These are phyloP conservation scores for Hippocampus abdominalis DNA, from an alignment of 2,113 vertebrate genomes.

Conservation along the genomic window DNA sequence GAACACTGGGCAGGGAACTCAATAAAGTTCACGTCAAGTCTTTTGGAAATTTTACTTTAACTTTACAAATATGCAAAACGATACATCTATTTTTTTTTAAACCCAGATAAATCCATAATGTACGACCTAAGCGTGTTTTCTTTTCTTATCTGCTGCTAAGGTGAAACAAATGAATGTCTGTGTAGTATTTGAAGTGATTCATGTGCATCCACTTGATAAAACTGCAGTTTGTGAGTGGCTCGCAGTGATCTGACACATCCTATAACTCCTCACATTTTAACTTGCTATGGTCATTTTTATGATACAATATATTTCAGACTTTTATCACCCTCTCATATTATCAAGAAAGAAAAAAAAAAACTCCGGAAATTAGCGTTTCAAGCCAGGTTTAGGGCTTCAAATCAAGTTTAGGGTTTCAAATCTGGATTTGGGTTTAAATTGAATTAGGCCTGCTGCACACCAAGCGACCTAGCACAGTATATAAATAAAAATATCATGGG, in stretches of 20 bases:
- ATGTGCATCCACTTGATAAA: slow-evolving; percentile 34
- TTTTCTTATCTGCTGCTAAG: slow-evolving; percentile 40
- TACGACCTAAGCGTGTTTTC: slow-evolving; percentile 11
- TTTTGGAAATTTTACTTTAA: slow-evolving; percentile 13
- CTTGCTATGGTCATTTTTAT: not conserved
- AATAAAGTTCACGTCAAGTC: slow-evolving; percentile 36
- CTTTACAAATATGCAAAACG: slow-evolving; percentile 12
- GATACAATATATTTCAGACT: not conserved
- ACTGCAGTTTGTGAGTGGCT: slow-evolving; percentile 21
- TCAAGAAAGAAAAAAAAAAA: not conserved
- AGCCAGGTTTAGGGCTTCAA: not conserved
- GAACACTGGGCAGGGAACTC: slow-evolving; percentile 33
- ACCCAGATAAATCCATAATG: slow-evolving; percentile 15
- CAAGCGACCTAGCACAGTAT: no score
- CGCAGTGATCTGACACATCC: not conserved
- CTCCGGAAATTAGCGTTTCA: not conserved
- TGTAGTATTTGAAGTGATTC: slow-evolving; percentile 51
- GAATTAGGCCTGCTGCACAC: no score
- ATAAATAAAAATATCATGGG: no score
- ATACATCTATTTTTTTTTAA: slow-evolving; percentile 5
- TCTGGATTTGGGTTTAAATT: not conserved
- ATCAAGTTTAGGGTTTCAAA: no score
- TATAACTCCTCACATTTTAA: not conserved
- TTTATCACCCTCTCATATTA: not conserved
- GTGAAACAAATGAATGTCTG: slow-evolving; percentile 44